phyloP scores from a whole-genome alignment of 2,113 vertebrate genomes.

The Barbus barbus region DNA sequence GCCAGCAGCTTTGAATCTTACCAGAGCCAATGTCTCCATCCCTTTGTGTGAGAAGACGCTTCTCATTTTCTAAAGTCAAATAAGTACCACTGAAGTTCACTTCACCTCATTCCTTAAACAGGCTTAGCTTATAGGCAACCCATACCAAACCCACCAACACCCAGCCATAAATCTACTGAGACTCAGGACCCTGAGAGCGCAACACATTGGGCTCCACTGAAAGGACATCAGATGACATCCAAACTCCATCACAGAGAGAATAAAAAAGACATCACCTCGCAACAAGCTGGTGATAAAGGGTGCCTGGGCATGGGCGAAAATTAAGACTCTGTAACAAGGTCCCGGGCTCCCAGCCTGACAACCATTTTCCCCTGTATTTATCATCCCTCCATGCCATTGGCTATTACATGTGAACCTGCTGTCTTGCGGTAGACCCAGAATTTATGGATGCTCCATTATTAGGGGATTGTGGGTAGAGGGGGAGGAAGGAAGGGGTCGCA shows the following conservation, averaged over 20 bases:
- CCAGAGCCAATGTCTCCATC: too few relatives aligned
- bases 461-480: conserved; percentile 84
- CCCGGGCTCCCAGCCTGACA: conserved; percentile 81
- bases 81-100: neutral
- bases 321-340: conserved; percentile 95
- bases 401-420: conserved; percentile 71
- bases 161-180: conserved; percentile 47
- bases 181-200: conserved; percentile 67
- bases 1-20: neutral
- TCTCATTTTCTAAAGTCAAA: neutral
- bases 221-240: conserved; percentile 88
- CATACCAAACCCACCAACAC: conserved; percentile 31
- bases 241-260: conserved; percentile 85
- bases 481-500: conserved; percentile 77
- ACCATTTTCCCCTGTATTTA: conserved; percentile 92
- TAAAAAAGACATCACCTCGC: conserved; percentile 88
- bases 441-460: conserved; percentile 96
- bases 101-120: neutral
- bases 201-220: conserved; percentile 81
- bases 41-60: neutral
- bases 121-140: conserved; percentile 18
- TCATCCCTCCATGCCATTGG: conserved; percentile 88
- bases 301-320: conserved; percentile 87
- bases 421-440: conserved; percentile 86
- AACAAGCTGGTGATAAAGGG: conserved; percentile 92